A percentile compares a stretch with the other conserved stretches of the same genome.
phyloP scores from a whole-genome alignment of 2,888 invertebrate species.

The Ichneumoninae sp. region DNA sequence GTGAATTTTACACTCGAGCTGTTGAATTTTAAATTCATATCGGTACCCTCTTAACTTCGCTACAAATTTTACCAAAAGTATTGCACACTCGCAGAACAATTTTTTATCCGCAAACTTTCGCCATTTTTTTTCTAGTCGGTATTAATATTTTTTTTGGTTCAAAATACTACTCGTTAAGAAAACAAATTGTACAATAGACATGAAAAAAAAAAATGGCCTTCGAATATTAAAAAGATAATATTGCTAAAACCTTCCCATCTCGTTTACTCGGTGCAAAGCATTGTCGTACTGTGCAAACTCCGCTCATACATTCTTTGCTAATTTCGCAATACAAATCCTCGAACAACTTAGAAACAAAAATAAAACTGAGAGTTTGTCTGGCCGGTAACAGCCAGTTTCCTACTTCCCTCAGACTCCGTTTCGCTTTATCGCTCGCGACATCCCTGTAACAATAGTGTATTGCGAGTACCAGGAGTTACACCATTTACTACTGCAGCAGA shows the following conservation, averaged over 20 bases:
- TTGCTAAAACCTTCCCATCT: background rate
- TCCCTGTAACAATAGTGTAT: constrained; percentile 19
- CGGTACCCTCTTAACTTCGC: background rate
- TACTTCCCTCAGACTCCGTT: constrained; percentile 19
- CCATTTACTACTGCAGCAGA: constrained; percentile 18
- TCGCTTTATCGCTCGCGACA: constrained; percentile 35
- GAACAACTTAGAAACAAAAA: background rate
- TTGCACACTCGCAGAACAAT: too few relatives aligned
- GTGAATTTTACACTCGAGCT: constrained; percentile 6
- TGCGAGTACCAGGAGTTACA: background rate
- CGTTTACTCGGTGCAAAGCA: background rate
- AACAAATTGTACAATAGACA: background rate
- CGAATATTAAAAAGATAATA: background rate
- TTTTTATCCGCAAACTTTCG: too few relatives aligned
- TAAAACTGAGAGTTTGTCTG: background rate
- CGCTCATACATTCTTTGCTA: background rate
- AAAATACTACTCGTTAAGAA: too few relatives aligned
- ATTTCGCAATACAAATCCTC: background rate
- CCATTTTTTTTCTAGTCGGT: too few relatives aligned
- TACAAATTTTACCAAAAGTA: background rate
- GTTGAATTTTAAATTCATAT: background rate
- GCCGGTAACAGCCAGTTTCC: constrained; percentile 20
- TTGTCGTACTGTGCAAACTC: background rate
- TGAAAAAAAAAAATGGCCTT: background rate
- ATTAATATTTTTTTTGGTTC: too few relatives aligned